A percentile compares a stretch with the other conserved stretches of the same genome.
phyloP scores from a whole-genome alignment of 2,797 vertebrate genomes.

The Aplochiton taeniatus region DNA sequence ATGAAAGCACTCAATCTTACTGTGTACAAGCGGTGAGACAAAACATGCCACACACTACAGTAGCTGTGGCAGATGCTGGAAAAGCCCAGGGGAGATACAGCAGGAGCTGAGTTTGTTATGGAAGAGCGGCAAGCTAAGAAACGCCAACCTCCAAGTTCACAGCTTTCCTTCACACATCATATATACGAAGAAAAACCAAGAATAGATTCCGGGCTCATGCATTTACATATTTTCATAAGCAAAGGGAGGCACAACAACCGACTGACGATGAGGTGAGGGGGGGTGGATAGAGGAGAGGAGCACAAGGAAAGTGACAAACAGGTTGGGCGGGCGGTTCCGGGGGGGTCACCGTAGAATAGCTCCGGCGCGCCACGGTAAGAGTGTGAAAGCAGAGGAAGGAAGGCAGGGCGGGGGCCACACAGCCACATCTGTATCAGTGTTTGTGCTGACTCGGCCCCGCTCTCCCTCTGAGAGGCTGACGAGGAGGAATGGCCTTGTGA shows the following conservation, averaged over 20 bases:
- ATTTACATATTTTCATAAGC: constrained; percentile 27
- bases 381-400: constrained; percentile 30
- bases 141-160: neutral
- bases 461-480: constrained; percentile 15
- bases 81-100: no score
- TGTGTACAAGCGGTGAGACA: no score
- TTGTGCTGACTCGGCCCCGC: constrained; percentile 14
- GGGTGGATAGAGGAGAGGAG: constrained; percentile 1
- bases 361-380: constrained; percentile 11
- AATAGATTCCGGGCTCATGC: constrained; percentile 15
- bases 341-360: constrained; percentile 2
- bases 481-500: constrained; percentile 3
- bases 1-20: no score
- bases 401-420: constrained; percentile 10
- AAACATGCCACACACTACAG: no score
- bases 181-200: constrained; percentile 23
- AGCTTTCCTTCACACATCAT: constrained; percentile 29
- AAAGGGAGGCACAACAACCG: neutral
- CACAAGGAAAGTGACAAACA: neutral
- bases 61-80: no score
- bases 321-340: neutral
- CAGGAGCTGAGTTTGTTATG: neutral
- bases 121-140: neutral
- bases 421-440: neutral
- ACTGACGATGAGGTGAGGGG: neutral